phyloP scores from a whole-genome alignment of 2,797 vertebrate species.

The Amblyopsis hoosieri region DNA sequence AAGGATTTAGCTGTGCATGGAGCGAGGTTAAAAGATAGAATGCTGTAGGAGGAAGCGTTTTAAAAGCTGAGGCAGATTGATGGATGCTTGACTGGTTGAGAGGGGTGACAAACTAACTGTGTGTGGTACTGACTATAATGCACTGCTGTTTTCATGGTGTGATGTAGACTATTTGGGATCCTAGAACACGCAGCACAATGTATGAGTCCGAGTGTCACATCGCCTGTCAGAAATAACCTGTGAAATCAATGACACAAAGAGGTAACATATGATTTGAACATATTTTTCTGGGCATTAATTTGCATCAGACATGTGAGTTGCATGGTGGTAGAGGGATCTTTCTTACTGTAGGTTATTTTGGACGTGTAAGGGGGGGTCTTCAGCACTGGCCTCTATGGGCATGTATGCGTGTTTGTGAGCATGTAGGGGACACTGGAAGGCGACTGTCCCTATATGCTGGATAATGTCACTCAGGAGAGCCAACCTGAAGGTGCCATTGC shows the following conservation, averaged over 20 bases:
- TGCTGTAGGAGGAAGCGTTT: slow-evolving; percentile 42
- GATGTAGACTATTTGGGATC: slow-evolving; percentile 12
- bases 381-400: slow-evolving; percentile 64
- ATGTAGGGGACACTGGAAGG: slow-evolving; percentile 36
- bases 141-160: slow-evolving; percentile 45
- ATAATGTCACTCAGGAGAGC: slow-evolving; percentile 70
- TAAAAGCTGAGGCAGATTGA: slow-evolving; percentile 52
- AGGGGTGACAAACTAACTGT: slow-evolving; percentile 29
- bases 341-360: slow-evolving; percentile 3
- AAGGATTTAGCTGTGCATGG: slow-evolving; percentile 33
- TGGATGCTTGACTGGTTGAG: slow-evolving; percentile 60
- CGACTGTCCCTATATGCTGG: slow-evolving; percentile 57
- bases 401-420: slow-evolving; percentile 27
- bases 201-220: slow-evolving; percentile 5
- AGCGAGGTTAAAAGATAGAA: slow-evolving; percentile 50
- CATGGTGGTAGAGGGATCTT: too few relatives aligned
- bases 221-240: slow-evolving; percentile 54
- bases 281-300: slow-evolving; percentile 9
- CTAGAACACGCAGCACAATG: slow-evolving; percentile 16
- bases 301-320: too few relatives aligned
- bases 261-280: slow-evolving; percentile 23
- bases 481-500: slow-evolving; percentile 76
- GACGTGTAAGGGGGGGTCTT: neutral
- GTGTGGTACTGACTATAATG: slow-evolving; percentile 30
- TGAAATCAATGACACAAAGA: slow-evolving; percentile 49